Conservation (phyloP, 1,140 invertebrate species). For the Prorops nasuta region DNA sequence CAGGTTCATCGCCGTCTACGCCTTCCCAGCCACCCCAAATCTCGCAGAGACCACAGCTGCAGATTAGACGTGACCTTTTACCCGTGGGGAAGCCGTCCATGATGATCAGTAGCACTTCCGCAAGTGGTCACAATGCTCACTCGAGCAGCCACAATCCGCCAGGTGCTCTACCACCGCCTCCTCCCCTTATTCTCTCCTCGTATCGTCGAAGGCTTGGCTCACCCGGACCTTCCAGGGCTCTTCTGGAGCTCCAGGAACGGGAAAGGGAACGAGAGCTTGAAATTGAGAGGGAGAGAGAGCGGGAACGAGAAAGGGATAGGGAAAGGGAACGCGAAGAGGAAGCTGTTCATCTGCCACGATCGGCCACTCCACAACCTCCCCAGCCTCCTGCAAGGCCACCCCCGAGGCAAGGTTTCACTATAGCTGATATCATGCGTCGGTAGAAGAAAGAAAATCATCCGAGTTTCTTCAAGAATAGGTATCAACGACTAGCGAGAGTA, state of each 20-base stretch:
- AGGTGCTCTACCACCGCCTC: constrained; percentile 53
- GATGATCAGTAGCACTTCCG: constrained; percentile 47
- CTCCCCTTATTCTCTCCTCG: constrained; percentile 48
- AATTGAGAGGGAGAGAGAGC: constrained; percentile 30
- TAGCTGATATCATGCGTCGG: constrained; percentile 54
- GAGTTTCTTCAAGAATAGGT: not conserved
- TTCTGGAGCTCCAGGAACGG: constrained; percentile 48
- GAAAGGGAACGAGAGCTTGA: constrained; percentile 45
- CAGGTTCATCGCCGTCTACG: constrained; percentile 14
- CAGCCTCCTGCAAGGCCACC: constrained; percentile 45
- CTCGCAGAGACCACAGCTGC: constrained; percentile 61
- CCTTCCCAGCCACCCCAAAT: constrained; percentile 14
- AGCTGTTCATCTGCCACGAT: constrained; percentile 31
- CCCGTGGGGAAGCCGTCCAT: constrained; percentile 58
- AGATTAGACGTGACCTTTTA: constrained; percentile 71
- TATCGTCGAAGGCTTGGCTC: constrained; percentile 49
- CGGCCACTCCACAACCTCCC: constrained; percentile 53
- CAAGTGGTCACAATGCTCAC: constrained; percentile 24
- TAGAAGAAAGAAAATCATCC: constrained; percentile 24
- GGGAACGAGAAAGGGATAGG: constrained; percentile 35
- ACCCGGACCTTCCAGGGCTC: constrained; percentile 45
- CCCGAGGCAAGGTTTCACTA: constrained; percentile 52
- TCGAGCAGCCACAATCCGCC: constrained; percentile 55
- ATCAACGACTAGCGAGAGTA: not conserved
- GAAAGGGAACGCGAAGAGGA: constrained; percentile 41